Percentiles rank a stretch among this genome's conserved stretches.
These are phyloP conservation scores for Platyscapa corneri DNA, from an alignment of 1,140 invertebrate genomes.

Conservation along the genomic window DNA sequence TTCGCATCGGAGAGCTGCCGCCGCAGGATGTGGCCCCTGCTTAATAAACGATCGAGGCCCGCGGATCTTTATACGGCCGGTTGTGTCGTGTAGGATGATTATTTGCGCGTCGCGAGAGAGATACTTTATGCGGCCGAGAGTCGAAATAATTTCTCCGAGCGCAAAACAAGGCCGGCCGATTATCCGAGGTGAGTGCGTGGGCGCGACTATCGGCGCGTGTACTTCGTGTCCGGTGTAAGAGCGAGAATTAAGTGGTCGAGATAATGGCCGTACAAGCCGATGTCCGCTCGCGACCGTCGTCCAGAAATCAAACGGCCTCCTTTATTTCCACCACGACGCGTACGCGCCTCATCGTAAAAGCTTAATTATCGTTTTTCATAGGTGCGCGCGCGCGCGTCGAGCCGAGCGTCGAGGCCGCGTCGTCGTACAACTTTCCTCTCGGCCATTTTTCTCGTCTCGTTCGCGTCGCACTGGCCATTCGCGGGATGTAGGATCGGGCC, in stretches of 20 bases:
- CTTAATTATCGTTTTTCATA: slow-evolving; percentile 28
- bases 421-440: background rate
- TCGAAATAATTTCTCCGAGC: slow-evolving; percentile 35
- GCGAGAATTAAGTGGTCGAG: slow-evolving; percentile 57
- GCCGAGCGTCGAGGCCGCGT: no score
- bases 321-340: slow-evolving; percentile 4
- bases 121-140: slow-evolving; percentile 16
- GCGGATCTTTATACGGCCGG: background rate
- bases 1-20: no score
- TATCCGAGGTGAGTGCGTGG: slow-evolving; percentile 13
- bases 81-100: slow-evolving; percentile 45
- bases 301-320: background rate
- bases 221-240: no score
- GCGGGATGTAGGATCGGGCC: background rate
- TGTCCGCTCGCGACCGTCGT: background rate
- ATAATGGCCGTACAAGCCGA: slow-evolving; percentile 54
- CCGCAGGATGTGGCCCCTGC: background rate
- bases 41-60: background rate
- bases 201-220: slow-evolving; percentile 17
- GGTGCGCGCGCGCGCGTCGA: no score
- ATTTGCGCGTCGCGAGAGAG: slow-evolving; percentile 25
- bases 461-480: no score
- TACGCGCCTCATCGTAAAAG: slow-evolving; percentile 15
- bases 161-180: slow-evolving; percentile 11
- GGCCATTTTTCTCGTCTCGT: background rate